Base-by-base conservation (phyloP, 2,888 invertebrate species). In the Drosophila parthenogenetica region DNA sequence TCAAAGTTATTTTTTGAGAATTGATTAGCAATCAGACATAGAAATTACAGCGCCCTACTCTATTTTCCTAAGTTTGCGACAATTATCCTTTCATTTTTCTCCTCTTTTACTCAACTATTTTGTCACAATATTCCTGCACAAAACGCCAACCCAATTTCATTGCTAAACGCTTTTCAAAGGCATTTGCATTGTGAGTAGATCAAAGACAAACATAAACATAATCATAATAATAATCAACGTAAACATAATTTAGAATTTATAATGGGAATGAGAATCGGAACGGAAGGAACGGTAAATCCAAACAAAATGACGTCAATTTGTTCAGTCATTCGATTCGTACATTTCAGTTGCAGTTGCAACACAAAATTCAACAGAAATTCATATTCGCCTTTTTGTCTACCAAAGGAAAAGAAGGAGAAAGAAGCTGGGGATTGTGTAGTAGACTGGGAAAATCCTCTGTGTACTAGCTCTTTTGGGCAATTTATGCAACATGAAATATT, bases 401-500 rank as follows among this genome's bases (percentile, higher is more conserved):
- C 29, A 10, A 43, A 25, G 25, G 5, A 29, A 29, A 8, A 22
- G 22, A 0, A 22, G 25, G 17, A 7, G 11, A 16, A 45, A 25
- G 19, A 7, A 5, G 17, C 5, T n/a, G n/a, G n/a, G 5, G 39
- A 0, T 11, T 2, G n/a, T 1, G 39, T 13, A n/a, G 32, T 13
- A 2, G 32, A 14, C 13, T 1, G 14, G 19, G 32, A 11, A n/a
- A 8, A 39, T 40, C 11, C 42, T 29, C 5, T 17, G 7, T 13
- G 39, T 48, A 40, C 16, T 32, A 43, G 53, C 45, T 46, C 39
- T 65, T 68, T 62, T 57, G 51, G 58, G 55, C 63, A 85, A 81
- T 77, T 85, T 81, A 80, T 77, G 85, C 80, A 73, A 68, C 77
- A 87, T 89, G 80, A 89, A 87, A 89, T 85, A 89, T 89, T 88